These are phyloP conservation scores for Polyploca ridens DNA, from an alignment of 2,888 invertebrate genomes.

Conservation along the genomic window DNA sequence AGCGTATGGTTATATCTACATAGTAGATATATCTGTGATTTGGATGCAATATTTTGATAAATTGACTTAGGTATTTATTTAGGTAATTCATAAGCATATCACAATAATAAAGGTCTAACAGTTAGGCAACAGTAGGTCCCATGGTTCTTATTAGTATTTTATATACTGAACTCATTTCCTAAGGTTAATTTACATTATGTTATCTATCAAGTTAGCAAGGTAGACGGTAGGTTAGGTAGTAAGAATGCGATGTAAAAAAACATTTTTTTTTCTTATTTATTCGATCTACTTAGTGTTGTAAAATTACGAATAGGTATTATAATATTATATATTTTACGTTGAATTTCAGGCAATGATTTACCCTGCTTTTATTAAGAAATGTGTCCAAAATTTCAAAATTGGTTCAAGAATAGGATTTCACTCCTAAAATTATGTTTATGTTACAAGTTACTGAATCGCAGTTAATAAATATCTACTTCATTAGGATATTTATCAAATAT, in stretches of 20 bases:
- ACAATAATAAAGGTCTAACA: constrained; percentile 61
- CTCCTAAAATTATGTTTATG: constrained; percentile 29
- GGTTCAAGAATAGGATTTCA: constrained; percentile 65
- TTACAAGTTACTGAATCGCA: constrained; percentile 19
- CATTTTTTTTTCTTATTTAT: constrained; percentile 9
- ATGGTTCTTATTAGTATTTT: constrained; percentile 53
- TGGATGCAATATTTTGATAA: constrained; percentile 28
- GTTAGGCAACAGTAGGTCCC: constrained; percentile 73
- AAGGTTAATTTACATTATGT: constrained; percentile 25
- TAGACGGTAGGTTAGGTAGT: background rate
- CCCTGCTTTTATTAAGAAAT: constrained; percentile 77
- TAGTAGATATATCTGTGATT: constrained; percentile 9
- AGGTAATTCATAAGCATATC: constrained; percentile 52
- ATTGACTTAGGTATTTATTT: constrained; percentile 47
- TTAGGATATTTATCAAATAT: constrained; percentile 17
- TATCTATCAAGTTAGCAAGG: background rate
- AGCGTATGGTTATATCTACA: constrained; percentile 1
- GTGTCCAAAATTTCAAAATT: constrained; percentile 69
- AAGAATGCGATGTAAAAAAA: background rate
- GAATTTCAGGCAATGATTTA: constrained; percentile 75
- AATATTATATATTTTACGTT: constrained; percentile 57
- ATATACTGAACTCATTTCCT: constrained; percentile 42
- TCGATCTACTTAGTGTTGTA: background rate
- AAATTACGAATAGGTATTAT: constrained; percentile 45
- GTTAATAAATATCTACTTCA: constrained; percentile 19